Percentiles rank a stretch among this genome's conserved stretches.
Conservation (phyloP, 2,888 invertebrate species). For the Xanthorhoe designata region DNA sequence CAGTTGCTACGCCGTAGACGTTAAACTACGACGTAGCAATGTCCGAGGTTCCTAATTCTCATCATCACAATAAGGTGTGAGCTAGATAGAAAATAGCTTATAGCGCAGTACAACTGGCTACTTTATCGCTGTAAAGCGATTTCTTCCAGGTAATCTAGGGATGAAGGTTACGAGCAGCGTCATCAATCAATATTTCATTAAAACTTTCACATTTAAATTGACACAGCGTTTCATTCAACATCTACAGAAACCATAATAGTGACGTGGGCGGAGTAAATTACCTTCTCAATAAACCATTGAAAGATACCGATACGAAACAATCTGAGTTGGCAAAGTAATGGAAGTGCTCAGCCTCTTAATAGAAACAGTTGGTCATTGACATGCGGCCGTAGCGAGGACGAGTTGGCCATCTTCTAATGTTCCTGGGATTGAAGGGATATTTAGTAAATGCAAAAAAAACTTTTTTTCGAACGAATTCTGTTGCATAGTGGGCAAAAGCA, state of each 20-base stretch:
- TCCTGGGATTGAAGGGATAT: too few species aligned
- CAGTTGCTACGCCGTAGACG: too few species aligned
- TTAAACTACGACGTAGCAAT: too few species aligned
- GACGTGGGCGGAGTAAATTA: conserved; percentile 16
- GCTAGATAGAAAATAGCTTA: too few species aligned
- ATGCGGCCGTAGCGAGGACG: not conserved
- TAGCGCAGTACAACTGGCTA: not conserved
- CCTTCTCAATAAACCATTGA: conserved; percentile 3
- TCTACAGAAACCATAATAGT: conserved; percentile 7
- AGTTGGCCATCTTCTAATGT: too few species aligned
- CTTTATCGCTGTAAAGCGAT: not conserved
- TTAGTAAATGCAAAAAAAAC: too few species aligned
- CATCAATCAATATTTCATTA: conserved; percentile 6
- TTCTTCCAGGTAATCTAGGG: not conserved
- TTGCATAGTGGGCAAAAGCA: too few species aligned
- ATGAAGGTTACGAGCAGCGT: too few species aligned
- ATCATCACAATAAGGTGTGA: too few species aligned
- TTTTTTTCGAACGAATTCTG: too few species aligned
- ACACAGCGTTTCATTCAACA: not conserved
- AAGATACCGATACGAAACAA: not conserved
- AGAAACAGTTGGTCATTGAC: not conserved
- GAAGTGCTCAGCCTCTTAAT: conserved; percentile 5
- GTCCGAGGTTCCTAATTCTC: too few species aligned
- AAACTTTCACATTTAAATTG: not conserved
- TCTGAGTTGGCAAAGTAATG: conserved; percentile 6